phyloP scores from a whole-genome alignment of 2,113 vertebrate genomes.

The Macaca mulatta region DNA sequence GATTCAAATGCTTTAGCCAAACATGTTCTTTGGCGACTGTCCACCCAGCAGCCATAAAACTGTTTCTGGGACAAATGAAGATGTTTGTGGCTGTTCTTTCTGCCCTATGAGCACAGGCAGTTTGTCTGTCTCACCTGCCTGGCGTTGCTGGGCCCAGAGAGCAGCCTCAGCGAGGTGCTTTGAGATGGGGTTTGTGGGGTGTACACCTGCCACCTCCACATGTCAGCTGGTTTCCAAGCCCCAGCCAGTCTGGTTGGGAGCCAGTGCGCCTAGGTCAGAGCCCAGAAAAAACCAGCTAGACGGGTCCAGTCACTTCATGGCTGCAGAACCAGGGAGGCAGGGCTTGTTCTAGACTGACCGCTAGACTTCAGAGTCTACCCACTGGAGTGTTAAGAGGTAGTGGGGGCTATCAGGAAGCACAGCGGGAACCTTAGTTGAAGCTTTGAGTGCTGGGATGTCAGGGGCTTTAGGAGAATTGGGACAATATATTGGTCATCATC shows the following conservation, averaged over 20 bases:
- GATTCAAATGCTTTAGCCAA: background rate
- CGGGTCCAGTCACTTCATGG: background rate
- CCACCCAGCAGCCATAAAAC: background rate
- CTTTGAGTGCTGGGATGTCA: background rate
- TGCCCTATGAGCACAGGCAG: background rate
- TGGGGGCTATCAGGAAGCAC: background rate
- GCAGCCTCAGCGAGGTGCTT: background rate
- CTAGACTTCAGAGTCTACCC: background rate
- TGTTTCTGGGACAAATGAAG: background rate
- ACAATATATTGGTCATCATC: background rate
- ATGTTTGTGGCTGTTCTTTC: background rate
- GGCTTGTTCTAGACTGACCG: background rate
- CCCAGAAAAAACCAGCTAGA: slow-evolving; percentile 52
- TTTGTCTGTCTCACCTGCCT: background rate
- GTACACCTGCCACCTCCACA: too few relatives aligned
- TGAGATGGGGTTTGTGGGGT: background rate
- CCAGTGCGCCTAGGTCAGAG: slow-evolving; percentile 38
- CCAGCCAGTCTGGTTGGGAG: background rate
- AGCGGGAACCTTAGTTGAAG: background rate
- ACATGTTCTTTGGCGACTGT: background rate
- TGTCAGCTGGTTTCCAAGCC: background rate
- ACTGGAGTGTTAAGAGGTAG: background rate
- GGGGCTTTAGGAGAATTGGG: background rate
- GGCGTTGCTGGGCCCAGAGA: background rate
- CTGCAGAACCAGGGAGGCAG: background rate